phyloP scores from a whole-genome alignment of 2,113 vertebrate species.

The Boleophthalmus pectinirostris region DNA sequence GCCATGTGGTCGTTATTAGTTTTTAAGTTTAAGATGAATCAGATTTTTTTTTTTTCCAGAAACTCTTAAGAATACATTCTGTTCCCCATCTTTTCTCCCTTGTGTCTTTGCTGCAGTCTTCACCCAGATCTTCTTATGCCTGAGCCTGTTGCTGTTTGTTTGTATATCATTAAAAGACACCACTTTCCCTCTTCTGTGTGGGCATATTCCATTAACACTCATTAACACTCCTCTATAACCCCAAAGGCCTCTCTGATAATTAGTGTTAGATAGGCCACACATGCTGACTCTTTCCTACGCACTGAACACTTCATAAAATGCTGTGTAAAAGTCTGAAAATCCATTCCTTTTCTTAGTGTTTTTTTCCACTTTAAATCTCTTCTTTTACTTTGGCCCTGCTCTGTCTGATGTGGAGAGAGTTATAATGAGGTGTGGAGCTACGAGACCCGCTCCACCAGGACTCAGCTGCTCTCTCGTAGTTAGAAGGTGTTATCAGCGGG shows the following conservation, averaged over 20 bases:
- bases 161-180: slow-evolving; percentile 61
- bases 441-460: slow-evolving; percentile 31
- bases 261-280: slow-evolving; percentile 53
- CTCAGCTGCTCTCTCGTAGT: slow-evolving; percentile 37
- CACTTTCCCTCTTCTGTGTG: slow-evolving; percentile 39
- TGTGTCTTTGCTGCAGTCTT: background rate
- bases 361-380: background rate
- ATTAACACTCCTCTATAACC: slow-evolving; percentile 54
- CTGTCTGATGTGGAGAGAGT: slow-evolving; percentile 32
- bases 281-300: slow-evolving; percentile 33
- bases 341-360: background rate
- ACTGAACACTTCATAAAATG: slow-evolving; percentile 41
- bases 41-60: no score
- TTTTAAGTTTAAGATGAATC: no score
- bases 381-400: slow-evolving; percentile 5
- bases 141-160: slow-evolving; percentile 30
- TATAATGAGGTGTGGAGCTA: slow-evolving; percentile 50
- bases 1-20: no score
- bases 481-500: slow-evolving; percentile 43
- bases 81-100: background rate
- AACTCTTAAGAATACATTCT: background rate
- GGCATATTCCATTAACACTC: slow-evolving; percentile 61
- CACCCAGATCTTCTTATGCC: slow-evolving; percentile 41
- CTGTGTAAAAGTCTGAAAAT: slow-evolving; percentile 41
- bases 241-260: slow-evolving; percentile 64